Percentiles rank a stretch among this genome's conserved stretches.
phyloP scores from a whole-genome alignment of 2,888 invertebrate species.

The Scaptodrosophila latifasciaeformis region DNA sequence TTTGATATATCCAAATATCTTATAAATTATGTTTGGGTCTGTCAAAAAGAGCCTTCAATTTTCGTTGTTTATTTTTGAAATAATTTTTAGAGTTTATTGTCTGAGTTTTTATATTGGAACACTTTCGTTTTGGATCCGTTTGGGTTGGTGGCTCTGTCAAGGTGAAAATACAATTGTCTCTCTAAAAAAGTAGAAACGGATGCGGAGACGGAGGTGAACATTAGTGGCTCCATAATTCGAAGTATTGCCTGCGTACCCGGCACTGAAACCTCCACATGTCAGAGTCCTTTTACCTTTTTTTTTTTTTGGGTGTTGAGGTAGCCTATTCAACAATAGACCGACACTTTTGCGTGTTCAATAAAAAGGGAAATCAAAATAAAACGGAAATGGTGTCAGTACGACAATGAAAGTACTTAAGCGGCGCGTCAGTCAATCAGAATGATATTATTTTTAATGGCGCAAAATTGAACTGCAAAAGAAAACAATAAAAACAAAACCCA shows the following conservation, averaged over 20 bases:
- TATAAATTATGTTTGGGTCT: no score
- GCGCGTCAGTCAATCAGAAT: constrained; percentile 67
- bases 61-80: no score
- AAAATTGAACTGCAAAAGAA: constrained; percentile 43
- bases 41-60: no score
- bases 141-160: constrained; percentile 19
- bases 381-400: constrained; percentile 62
- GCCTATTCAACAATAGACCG: constrained; percentile 20
- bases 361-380: constrained; percentile 46
- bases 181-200: no score
- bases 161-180: no score
- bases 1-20: no score
- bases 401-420: constrained; percentile 64
- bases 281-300: no score
- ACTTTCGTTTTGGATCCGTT: no score
- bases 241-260: constrained; percentile 31
- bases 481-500: constrained; percentile 44
- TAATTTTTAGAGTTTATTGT: no score
- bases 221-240: constrained; percentile 12
- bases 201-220: background rate
- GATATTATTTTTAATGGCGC: constrained; percentile 68
- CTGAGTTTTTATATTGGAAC: no score
- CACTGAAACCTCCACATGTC: constrained; percentile 3
- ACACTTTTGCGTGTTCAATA: constrained; percentile 63
- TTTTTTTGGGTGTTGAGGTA: no score